Conservation (phyloP, 2,888 invertebrate genomes). For the Copidosoma aretas region DNA sequence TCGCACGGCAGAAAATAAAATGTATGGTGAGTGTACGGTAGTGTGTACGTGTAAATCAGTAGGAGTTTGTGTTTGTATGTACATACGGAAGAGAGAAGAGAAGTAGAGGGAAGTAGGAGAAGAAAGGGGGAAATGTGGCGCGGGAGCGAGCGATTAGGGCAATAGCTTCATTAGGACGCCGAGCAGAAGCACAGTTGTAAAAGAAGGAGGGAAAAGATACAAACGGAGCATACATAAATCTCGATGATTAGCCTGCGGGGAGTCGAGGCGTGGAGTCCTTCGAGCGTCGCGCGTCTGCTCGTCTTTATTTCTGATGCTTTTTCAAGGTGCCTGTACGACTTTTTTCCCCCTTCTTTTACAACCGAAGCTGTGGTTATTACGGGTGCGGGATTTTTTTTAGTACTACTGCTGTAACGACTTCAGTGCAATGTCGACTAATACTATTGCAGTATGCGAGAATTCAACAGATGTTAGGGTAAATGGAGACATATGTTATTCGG, state of each 20-base stretch:
- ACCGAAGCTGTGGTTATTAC: too few species aligned
- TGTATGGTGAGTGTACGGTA: background rate
- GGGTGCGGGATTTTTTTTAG: too few species aligned
- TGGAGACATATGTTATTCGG: too few species aligned
- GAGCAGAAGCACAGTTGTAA: background rate
- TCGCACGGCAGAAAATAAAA: slow-evolving; percentile 5
- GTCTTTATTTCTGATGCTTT: background rate
- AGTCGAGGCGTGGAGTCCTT: slow-evolving; percentile 26
- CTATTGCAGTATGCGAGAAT: too few species aligned
- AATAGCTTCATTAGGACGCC: slow-evolving; percentile 32
- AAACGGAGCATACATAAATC: slow-evolving; percentile 25
- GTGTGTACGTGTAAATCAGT: too few species aligned
- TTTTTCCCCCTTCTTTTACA: background rate
- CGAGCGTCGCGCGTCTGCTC: background rate
- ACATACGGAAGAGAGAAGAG: too few species aligned
- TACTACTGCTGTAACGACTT: too few species aligned
- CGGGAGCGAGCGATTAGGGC: slow-evolving; percentile 23
- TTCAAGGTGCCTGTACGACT: background rate
- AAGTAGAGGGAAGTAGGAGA: background rate
- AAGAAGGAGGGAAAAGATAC: background rate
- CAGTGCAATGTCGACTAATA: too few species aligned
- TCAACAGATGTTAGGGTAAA: too few species aligned
- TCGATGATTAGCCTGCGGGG: slow-evolving; percentile 34
- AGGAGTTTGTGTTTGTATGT: too few species aligned
- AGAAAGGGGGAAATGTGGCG: too few species aligned